Base-by-base conservation (phyloP, 2,113 vertebrate genomes). In the Myotis lucifugus region DNA sequence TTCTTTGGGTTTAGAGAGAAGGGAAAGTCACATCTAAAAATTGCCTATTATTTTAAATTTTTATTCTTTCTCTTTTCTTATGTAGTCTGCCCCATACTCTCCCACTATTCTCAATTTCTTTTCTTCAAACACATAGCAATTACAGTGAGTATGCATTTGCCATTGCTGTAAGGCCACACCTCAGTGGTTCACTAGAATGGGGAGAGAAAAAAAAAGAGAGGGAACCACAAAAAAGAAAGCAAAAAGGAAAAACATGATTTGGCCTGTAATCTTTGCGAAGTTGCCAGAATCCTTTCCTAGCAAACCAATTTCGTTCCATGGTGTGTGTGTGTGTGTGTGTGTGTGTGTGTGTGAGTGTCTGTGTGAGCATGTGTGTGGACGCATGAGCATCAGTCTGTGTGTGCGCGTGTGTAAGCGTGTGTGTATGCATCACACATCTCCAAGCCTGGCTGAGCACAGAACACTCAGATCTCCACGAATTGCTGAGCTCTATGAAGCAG, bases 361-460 rank as follows among this genome's bases (percentile, higher is more conserved):
- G 13, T 27, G 72, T 64, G 52, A 12, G 37, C 34, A 15, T 52
- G 40, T 52, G 3, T 23, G 23, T 48, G 42, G 86, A 95, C 92
- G 97, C 94, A 94, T 72, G 70, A 37, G 13, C 21, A 14, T 72
- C 21, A 13, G 40, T 72, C 13, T 70, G 54, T 59, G n/a, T 50
- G 52, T 25, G 25, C 5, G 42, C 8, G 14, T 21, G 56, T 17
- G 32, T 7, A 52, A 23, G 15, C 14, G 34, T 15, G 48, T 19
- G 27, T 52, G n/a, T 89, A 94, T 94, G 97, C 94, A 95, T 67
- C 96, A 86, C 97, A 94, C 66, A 69, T 85, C 92, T 97, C 94
- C 97, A 98, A 98, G 98, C 98, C 95, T 96, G 95, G 94, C 97
- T 98, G 97, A 99, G 97, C 98, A 97, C 98, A 97, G 97, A 97